Base-by-base conservation (phyloP, 2,113 vertebrate species). In the Dinomys branickii region DNA sequence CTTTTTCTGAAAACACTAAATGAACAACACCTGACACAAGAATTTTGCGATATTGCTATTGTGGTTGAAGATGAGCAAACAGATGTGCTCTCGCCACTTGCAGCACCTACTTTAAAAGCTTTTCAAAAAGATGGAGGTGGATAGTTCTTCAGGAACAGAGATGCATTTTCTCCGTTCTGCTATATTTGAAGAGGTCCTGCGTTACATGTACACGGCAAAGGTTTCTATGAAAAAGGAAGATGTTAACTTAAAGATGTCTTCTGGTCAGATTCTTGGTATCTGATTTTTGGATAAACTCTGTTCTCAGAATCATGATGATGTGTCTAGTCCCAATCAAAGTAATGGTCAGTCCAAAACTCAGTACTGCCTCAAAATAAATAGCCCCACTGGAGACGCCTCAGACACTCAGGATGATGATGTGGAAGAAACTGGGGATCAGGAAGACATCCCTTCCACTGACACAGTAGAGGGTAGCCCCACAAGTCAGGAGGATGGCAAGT, bases 211-310 rank as follows among this genome's bases (percentile, higher is more conserved):
- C 98, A 99, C 99, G 0, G 99, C 99, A 0, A 99, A 99, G 98
- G 99, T 99, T 97, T 99, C 99, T 0, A 99, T 99, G 83, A 99
- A 99, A 98, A 99, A 99, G 95, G 99, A 99, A 95, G 99, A 99
- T 94, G 99, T 99, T 41, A 99, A 99, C 98, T 98, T 99, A 91
- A 99, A 99, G 99, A 99, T 99, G 99, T 99, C 99, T 52, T 99
- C 99, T 0, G 99, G 99, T 41, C 99, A 99, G 98, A 99, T 99
- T 85, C 99, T 99, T 0, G 99, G 99, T 11, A 99, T 99, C 96
- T 99, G 99, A 30, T 99, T 99, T 98, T 98, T 52, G n/a, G n/a
- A n/a, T n/a, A n/a, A n/a, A n/a, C n/a, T n/a, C n/a, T n/a, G n/a
- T n/a, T n/a, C n/a, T n/a, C 99, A 99, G 96, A 99, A 99, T 96